Conservation (phyloP, 2,888 invertebrate genomes). For the Epistrophella euchroma region DNA sequence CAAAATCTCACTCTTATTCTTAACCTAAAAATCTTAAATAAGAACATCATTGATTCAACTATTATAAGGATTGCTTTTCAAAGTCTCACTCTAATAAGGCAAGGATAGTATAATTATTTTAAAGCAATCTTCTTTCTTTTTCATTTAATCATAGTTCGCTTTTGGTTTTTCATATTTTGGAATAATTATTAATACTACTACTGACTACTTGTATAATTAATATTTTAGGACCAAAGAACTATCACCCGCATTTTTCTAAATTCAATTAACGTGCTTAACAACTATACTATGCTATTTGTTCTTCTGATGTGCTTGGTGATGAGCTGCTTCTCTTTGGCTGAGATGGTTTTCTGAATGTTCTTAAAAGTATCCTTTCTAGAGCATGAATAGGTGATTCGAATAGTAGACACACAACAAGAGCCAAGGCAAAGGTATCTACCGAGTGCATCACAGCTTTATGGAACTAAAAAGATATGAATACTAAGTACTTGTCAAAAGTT, state of each 20-base stretch:
- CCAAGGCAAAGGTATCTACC: slow-evolving; percentile 86
- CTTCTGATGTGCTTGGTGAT: slow-evolving; percentile 67
- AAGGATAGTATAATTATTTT: slow-evolving; percentile 11
- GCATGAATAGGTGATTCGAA: slow-evolving; percentile 90
- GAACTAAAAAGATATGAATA: slow-evolving; percentile 82
- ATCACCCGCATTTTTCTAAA: slow-evolving; percentile 60
- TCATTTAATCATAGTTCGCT: slow-evolving; percentile 20
- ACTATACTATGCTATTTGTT: slow-evolving; percentile 64
- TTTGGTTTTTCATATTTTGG: slow-evolving; percentile 48
- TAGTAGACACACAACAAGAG: slow-evolving; percentile 87
- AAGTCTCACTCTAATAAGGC: slow-evolving; percentile 44
- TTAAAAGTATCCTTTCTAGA: slow-evolving; percentile 88
- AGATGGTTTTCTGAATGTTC: slow-evolving; percentile 49
- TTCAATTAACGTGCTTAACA: not conserved
- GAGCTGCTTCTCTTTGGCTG: slow-evolving; percentile 31
- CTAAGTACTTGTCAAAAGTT: not conserved
- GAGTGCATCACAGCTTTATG: slow-evolving; percentile 84
- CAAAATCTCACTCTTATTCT: slow-evolving; percentile 48
- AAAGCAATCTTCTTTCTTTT: slow-evolving; percentile 18
- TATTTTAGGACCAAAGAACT: slow-evolving; percentile 44
- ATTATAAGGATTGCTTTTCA: slow-evolving; percentile 37
- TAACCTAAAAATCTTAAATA: slow-evolving; percentile 45
- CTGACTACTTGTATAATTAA: not conserved
- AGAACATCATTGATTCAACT: slow-evolving; percentile 46
- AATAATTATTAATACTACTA: slow-evolving; percentile 10